phyloP scores from a whole-genome alignment of 2,113 vertebrate genomes.

The Rhinogobius similis region DNA sequence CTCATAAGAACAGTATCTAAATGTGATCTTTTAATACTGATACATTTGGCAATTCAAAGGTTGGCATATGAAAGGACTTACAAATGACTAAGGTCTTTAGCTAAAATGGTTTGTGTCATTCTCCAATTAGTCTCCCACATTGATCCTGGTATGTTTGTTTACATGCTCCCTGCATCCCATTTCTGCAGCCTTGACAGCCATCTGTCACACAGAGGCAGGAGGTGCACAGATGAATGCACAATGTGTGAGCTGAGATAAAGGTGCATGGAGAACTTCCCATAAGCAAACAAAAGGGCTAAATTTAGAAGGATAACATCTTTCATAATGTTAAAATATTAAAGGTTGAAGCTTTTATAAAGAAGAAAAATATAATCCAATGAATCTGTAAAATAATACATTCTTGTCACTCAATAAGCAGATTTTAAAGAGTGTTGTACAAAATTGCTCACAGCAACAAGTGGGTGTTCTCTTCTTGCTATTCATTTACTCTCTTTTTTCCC shows the following conservation, averaged over 20 bases:
- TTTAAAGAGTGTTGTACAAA: conserved; percentile 55
- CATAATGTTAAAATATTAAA: conserved; percentile 28
- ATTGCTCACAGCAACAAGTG: conserved; percentile 71
- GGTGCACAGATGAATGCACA: conserved; percentile 38
- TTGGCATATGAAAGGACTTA: conserved; percentile 16
- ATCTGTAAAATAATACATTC: conserved; percentile 30
- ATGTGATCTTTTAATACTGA: conserved; percentile 13
- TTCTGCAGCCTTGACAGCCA: conserved; percentile 60
- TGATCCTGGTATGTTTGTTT: conserved; percentile 69
- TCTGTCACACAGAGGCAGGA: conserved; percentile 54
- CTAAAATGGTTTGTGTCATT: conserved; percentile 61
- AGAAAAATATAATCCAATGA: conserved; percentile 22
- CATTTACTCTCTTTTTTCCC: conserved; percentile 44
- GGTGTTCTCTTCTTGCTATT: conserved; percentile 51
- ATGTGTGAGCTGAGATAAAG: conserved; percentile 21
- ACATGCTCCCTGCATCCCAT: conserved; percentile 51
- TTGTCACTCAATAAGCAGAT: conserved; percentile 29
- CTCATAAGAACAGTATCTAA: background rate
- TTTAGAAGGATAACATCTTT: conserved; percentile 19
- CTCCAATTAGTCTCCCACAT: conserved; percentile 66
- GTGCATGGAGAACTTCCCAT: conserved; percentile 36
- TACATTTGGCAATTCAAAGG: conserved; percentile 24
- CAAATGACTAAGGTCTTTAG: conserved; percentile 47
- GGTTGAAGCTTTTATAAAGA: conserved; percentile 27
- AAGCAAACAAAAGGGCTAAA: conserved; percentile 28